phyloP scores from a whole-genome alignment of 1,140 invertebrate species.

The Listronotus oregonensis region DNA sequence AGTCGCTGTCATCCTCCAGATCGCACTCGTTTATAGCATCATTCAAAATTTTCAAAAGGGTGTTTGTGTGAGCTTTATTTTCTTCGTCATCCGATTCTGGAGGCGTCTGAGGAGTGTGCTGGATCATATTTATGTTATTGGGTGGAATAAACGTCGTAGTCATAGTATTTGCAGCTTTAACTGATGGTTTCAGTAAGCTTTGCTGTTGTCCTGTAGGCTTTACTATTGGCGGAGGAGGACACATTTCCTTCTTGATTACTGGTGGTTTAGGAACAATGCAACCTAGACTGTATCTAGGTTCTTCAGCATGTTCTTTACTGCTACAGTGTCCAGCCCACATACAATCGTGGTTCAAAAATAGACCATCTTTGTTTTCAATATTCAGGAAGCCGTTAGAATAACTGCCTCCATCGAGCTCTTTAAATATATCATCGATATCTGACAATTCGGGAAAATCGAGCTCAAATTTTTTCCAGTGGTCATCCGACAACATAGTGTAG shows the following conservation, averaged over 20 bases:
- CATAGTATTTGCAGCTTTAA: conserved; percentile 32
- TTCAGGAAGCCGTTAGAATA: conserved; percentile 7
- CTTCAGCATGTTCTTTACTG: conserved; percentile 58
- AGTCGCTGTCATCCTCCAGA: conserved; percentile 40
- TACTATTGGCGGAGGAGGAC: conserved; percentile 8
- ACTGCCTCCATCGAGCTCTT: conserved; percentile 19
- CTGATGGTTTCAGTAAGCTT: conserved; percentile 39
- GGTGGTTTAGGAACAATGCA: conserved; percentile 37
- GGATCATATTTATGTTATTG: not conserved
- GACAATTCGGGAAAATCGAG: conserved; percentile 36
- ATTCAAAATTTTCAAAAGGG: conserved; percentile 41
- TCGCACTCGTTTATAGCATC: conserved; percentile 47
- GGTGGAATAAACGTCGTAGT: conserved; percentile 24
- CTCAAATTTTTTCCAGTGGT: conserved; percentile 53
- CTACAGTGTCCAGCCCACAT: conserved; percentile 70
- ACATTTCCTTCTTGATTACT: conserved; percentile 23
- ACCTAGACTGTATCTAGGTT: conserved; percentile 42
- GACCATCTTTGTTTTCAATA: conserved; percentile 35
- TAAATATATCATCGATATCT: conserved; percentile 27
- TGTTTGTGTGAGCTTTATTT: conserved; percentile 35
- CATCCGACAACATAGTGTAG: conserved; percentile 40
- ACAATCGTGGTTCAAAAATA: conserved; percentile 65
- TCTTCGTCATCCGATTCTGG: conserved; percentile 56
- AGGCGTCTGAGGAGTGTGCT: conserved; percentile 48
- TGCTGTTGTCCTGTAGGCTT: conserved; percentile 25